phyloP scores from a whole-genome alignment of 1,140 invertebrate genomes.

The Holcopasites calliopsidis region DNA sequence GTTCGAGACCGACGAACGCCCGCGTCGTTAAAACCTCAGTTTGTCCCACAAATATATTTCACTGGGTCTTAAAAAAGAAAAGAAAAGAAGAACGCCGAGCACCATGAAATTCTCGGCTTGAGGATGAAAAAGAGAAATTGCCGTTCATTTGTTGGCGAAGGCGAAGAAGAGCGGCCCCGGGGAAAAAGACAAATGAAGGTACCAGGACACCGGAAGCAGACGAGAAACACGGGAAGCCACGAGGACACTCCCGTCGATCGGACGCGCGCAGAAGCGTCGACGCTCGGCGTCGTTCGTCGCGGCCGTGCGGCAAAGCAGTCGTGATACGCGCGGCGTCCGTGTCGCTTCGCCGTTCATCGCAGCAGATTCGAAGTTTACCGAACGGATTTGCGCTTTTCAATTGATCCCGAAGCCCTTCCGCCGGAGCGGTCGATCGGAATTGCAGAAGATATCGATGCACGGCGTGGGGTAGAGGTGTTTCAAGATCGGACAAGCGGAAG shows the following conservation, averaged over 20 bases:
- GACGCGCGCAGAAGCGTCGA: conserved; percentile 28
- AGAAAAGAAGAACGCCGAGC: too few species aligned
- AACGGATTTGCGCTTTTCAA: background rate
- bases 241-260: conserved; percentile 13
- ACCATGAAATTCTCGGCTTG: too few species aligned
- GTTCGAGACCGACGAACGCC: too few species aligned
- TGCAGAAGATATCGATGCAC: background rate
- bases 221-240: conserved; percentile 9
- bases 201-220: too few species aligned
- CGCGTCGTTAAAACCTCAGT: background rate
- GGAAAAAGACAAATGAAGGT: too few species aligned
- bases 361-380: background rate
- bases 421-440: background rate
- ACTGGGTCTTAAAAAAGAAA: background rate
- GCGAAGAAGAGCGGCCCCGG: background rate
- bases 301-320: conserved; percentile 46
- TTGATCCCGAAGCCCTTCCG: too few species aligned
- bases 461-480: too few species aligned
- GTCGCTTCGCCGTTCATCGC: conserved; percentile 13
- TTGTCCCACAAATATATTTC: background rate
- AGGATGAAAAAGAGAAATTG: background rate
- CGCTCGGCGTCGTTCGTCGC: conserved; percentile 28
- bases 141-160: too few species aligned
- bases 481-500: too few species aligned
- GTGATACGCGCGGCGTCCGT: conserved; percentile 50